Evolutionary conservation across 2,797 vertebrate genomes (phyloP).

Genomic region (Falco peregrinus): DNA sequence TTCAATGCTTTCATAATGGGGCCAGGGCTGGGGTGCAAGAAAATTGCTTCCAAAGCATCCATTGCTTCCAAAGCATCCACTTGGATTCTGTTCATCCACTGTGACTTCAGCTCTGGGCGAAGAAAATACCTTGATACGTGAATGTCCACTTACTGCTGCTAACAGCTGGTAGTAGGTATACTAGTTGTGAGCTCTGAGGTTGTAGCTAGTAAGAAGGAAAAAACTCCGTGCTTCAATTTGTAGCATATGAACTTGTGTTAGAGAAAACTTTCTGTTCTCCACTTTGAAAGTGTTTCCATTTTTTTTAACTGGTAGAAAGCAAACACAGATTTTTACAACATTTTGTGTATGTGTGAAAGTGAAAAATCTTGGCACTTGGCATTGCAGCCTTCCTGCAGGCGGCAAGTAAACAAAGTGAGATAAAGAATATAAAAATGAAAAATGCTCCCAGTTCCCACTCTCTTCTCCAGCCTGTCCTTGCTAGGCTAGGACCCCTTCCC

Average conservation of each 20-base stretch:
- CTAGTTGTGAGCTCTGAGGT: not conserved
- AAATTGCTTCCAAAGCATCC: not conserved
- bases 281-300: not conserved
- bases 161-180: not conserved
- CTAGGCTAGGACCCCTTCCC: not conserved
- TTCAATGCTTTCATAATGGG: not conserved
- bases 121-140: not conserved
- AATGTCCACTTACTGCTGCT: not conserved
- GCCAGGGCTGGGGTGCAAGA: not conserved
- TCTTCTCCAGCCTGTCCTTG: not conserved
- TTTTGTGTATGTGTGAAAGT: not conserved
- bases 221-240: not conserved
- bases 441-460: not conserved
- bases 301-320: not conserved
- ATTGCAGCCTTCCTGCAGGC: not conserved
- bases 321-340: constrained; percentile 4
- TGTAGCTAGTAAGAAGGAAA: not conserved
- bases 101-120: not conserved
- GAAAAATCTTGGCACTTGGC: not conserved
- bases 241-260: not conserved
- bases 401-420: not conserved
- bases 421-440: not conserved
- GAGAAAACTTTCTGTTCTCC: not conserved
- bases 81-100: not conserved
- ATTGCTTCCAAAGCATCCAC: not conserved